These are phyloP conservation scores for Datnioides undecimradiatus DNA, from an alignment of 2,113 vertebrate species.

Conservation along the genomic window DNA sequence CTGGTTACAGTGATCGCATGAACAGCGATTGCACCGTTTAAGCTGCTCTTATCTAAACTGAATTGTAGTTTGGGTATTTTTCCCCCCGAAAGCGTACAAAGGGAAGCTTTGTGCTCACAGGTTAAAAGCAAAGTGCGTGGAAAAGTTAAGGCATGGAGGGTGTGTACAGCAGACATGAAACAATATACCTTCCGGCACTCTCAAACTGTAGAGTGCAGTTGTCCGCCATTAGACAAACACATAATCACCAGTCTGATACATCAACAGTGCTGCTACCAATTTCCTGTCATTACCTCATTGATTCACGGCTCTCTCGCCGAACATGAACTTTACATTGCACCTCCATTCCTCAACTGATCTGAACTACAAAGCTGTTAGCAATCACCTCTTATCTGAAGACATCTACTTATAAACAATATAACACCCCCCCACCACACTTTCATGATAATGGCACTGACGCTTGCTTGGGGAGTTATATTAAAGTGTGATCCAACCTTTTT, in stretches of 20 bases:
- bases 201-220: background rate
- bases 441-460: background rate
- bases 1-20: background rate
- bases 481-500: constrained; percentile 3
- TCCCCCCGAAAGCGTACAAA: background rate
- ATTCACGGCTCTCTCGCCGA: constrained; percentile 9
- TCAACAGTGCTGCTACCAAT: constrained; percentile 1
- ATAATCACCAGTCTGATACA: constrained; percentile 1
- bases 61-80: background rate
- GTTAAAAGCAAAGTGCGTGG: background rate
- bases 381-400: background rate
- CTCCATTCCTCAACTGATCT: background rate
- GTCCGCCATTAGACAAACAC: constrained; percentile 5
- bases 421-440: background rate
- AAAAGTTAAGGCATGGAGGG: background rate
- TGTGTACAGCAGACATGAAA: background rate
- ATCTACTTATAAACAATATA: constrained; percentile 3
- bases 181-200: background rate
- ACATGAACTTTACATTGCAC: constrained; percentile 23
- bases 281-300: constrained; percentile 30
- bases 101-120: background rate
- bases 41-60: background rate
- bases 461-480: background rate
- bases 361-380: background rate
- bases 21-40: background rate